These are phyloP conservation scores for Selenia dentaria DNA, from an alignment of 2,888 invertebrate species.

Conservation along the genomic window DNA sequence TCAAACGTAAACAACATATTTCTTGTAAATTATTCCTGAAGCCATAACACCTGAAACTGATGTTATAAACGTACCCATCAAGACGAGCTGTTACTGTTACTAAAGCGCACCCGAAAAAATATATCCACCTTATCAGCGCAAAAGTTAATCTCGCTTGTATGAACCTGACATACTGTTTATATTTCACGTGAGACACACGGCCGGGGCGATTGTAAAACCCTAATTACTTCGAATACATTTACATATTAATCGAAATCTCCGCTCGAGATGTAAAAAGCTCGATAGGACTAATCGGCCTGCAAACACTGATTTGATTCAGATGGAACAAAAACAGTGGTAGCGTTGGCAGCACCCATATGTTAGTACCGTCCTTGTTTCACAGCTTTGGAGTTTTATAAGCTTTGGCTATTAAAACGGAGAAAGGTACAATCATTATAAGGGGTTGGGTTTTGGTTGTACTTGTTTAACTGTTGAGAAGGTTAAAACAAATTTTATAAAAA, in stretches of 20 bases:
- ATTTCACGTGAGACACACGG: constrained; percentile 30
- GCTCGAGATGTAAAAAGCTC: constrained; percentile 40
- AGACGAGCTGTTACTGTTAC: too few species aligned
- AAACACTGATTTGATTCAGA: constrained; percentile 42
- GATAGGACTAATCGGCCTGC: constrained; percentile 48
- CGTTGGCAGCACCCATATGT: constrained; percentile 20
- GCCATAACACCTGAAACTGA: too few species aligned
- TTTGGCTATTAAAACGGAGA: constrained; percentile 16
- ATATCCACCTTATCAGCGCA: too few species aligned
- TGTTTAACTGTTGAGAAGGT: too few species aligned
- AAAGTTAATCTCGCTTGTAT: too few species aligned
- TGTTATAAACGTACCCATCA: too few species aligned
- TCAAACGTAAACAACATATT: too few species aligned
- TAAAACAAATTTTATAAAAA: too few species aligned
- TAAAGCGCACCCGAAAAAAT: too few species aligned
- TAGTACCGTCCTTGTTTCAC: constrained; percentile 15
- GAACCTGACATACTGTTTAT: constrained; percentile 6
- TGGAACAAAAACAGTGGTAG: constrained; percentile 25
- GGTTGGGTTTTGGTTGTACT: constrained; percentile 8
- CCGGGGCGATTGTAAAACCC: constrained; percentile 39
- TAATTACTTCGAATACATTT: constrained; percentile 54
- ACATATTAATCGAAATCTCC: constrained; percentile 50
- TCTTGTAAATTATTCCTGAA: too few species aligned
- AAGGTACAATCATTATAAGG: constrained; percentile 18
- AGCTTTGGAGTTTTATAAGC: constrained; percentile 16